Evolutionary conservation across 1,140 invertebrate genomes (phyloP), one percentile per base, ranked within the genome.

Genomic region (Microvelia longipes): DNA sequence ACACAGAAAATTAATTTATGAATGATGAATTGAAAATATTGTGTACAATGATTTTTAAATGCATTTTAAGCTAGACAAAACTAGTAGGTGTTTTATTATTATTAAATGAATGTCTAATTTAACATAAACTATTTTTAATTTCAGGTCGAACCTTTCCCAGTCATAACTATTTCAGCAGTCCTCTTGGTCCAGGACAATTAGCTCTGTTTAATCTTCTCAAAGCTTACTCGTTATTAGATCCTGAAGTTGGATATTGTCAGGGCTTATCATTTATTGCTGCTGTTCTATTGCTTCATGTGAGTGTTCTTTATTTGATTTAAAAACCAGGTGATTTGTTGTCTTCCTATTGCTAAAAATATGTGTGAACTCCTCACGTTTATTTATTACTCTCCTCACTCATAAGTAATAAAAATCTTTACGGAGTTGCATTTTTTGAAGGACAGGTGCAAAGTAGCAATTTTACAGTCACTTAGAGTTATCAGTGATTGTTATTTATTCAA

Each of bases 181-280:
- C 90, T 0, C 79, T 96, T 65, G 94, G 93, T 0, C 86, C 92
- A 1, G 95, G 95, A 0, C 95, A 98, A 79, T 81, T 98, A 69
- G 89, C 93, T 0, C 80, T 98, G 1, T 98, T 96, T 78, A 98
- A 98, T 82, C 80, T 98, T 5, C 81, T 98, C 0, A 98, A 98
- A 80, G 95, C 96, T 0, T 98, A 98, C 78, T 97, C 94, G 0
- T 82, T 98, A 5, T 79, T 96, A 11, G 96, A 98, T 79, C 87
- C 89, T 15, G 93, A 97, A 79, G 90, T 98, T 2, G 94, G 94
- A 0, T 98, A 98, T 80, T 95, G 93, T 74, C 95, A 98, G 80
- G 96, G 96, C 0, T 83, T 98, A 2, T 94, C 93, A 76, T 98
- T 98, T 77, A 92, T 98, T 19, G 94, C 93, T 72, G 95, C 94